phyloP scores from a whole-genome alignment of 2,888 invertebrate species.

The Heliconius erato region DNA sequence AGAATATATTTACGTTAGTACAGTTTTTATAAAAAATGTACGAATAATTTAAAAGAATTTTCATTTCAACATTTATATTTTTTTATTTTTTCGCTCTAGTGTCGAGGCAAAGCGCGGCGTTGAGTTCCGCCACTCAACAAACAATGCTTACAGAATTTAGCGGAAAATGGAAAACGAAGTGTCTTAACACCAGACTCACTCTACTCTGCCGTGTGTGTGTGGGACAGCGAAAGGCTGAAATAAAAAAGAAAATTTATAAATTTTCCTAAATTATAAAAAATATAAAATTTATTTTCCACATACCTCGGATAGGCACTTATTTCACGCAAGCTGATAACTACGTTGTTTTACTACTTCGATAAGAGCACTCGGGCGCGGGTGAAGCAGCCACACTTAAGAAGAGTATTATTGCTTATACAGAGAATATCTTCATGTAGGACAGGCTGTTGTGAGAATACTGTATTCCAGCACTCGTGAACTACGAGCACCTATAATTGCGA shows the following conservation, averaged over 20 bases:
- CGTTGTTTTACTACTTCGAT: conserved; percentile 54
- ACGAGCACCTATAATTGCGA: neutral
- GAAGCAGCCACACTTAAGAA: conserved; percentile 70
- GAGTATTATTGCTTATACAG: conserved; percentile 65
- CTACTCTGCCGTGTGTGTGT: too few relatives aligned
- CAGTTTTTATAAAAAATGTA: neutral
- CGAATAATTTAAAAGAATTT: too few relatives aligned
- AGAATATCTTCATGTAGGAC: conserved; percentile 21
- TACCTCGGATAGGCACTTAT: conserved; percentile 45
- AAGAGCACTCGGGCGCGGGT: conserved; percentile 55
- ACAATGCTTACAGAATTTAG: too few relatives aligned
- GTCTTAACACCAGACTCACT: too few relatives aligned
- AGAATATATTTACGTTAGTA: neutral
- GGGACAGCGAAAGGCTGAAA: too few relatives aligned
- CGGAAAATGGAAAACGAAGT: too few relatives aligned
- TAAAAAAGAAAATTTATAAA: too few relatives aligned
- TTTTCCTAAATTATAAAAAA: neutral
- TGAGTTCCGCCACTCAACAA: too few relatives aligned
- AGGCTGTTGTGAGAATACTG: conserved; percentile 59
- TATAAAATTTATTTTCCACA: neutral
- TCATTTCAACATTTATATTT: too few relatives aligned
- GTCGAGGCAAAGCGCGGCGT: too few relatives aligned
- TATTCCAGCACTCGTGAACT: conserved; percentile 52
- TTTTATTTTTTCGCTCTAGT: too few relatives aligned
- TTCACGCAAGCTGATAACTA: conserved; percentile 52